phyloP scores from a whole-genome alignment of 2,888 invertebrate species.

The Hirtodrosophila histrioides region DNA sequence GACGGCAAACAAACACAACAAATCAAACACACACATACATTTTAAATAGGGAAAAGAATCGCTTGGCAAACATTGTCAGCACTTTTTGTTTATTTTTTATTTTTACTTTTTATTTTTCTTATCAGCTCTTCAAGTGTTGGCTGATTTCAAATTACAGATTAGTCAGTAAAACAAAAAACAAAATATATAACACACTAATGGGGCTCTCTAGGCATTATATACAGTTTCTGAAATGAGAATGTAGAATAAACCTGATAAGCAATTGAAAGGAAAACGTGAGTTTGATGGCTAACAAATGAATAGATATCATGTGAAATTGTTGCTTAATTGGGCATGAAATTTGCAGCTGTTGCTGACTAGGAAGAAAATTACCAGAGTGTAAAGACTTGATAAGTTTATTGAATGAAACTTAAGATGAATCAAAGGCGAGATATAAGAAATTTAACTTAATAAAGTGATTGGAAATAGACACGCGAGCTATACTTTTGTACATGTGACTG shows the following conservation, averaged over 20 bases:
- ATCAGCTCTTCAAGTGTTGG: conserved; percentile 29
- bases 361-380: no score
- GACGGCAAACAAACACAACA: conserved; percentile 31
- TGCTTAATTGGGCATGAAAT: no score
- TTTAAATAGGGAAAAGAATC: background rate
- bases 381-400: no score
- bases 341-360: no score
- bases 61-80: conserved; percentile 35
- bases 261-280: conserved; percentile 39
- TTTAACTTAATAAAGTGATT: no score
- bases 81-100: conserved; percentile 20
- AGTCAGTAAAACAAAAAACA: background rate
- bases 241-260: conserved; percentile 28
- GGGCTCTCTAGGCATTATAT: conserved; percentile 2
- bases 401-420: no score
- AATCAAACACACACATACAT: conserved; percentile 22
- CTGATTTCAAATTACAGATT: conserved; percentile 32
- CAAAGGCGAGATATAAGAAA: no score
- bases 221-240: background rate
- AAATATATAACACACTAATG: background rate
- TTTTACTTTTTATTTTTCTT: conserved; percentile 3
- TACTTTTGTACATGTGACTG: no score
- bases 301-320: conserved; percentile 5
- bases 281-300: conserved; percentile 5
- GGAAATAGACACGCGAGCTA: no score